These are phyloP conservation scores for Digitonthophagus gazella DNA, from an alignment of 2,888 invertebrate species.

Conservation along the genomic window DNA sequence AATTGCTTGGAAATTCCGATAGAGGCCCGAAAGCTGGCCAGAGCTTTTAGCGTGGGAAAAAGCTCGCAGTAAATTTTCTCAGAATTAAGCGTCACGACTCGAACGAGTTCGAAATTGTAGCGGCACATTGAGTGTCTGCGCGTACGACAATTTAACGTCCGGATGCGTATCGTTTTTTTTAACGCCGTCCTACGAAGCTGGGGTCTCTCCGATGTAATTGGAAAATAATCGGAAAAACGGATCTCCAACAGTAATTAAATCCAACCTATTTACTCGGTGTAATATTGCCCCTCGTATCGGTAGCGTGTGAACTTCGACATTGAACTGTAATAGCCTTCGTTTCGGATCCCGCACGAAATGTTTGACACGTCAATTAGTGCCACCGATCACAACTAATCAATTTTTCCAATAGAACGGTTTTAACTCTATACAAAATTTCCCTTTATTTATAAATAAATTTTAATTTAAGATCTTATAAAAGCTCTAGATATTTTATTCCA, in stretches of 20 bases:
- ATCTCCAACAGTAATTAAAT: neutral
- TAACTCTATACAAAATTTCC: too few species aligned
- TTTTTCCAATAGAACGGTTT: neutral
- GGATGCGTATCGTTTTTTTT: neutral
- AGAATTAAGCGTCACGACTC: neutral
- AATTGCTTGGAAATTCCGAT: conserved; percentile 13
- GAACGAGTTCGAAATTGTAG: neutral
- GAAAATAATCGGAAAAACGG: neutral
- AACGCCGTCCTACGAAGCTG: neutral
- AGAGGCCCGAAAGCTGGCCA: neutral
- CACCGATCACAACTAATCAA: neutral
- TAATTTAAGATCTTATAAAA: too few species aligned
- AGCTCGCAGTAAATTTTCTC: neutral
- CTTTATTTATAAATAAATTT: too few species aligned
- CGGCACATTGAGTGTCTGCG: neutral
- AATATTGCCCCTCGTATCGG: neutral
- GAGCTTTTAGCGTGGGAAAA: neutral
- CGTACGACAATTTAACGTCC: neutral
- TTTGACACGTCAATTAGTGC: neutral
- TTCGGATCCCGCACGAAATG: neutral
- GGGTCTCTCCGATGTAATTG: neutral
- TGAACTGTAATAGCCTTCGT: neutral
- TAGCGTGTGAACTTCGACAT: neutral
- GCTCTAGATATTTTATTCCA: too few species aligned
- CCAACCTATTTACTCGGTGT: neutral